phyloP scores from a whole-genome alignment of 1,140 invertebrate species.

The Diorhabda carinulata region DNA sequence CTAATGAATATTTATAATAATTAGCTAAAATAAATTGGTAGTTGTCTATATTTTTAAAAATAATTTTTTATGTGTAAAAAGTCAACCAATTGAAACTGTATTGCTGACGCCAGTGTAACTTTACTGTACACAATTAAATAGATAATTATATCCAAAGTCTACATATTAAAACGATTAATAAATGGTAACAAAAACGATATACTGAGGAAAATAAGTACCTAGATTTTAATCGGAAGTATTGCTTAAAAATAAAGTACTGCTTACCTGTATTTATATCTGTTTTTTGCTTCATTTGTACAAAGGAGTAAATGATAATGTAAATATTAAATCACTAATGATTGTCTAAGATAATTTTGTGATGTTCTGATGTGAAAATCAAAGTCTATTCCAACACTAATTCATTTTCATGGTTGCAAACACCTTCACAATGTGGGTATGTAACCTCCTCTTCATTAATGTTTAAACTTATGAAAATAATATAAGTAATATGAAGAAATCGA shows the following conservation, averaged over 20 bases:
- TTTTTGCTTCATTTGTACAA: neutral
- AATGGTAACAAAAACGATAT: too few species aligned
- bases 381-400: neutral
- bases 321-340: neutral
- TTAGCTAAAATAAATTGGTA: too few species aligned
- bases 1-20: too few species aligned
- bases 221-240: too few species aligned
- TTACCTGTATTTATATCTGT: neutral
- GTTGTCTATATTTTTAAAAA: too few species aligned
- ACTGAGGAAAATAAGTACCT: too few species aligned
- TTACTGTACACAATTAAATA: too few species aligned
- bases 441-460: neutral
- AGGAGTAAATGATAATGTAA: neutral
- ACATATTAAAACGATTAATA: too few species aligned
- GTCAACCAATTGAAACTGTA: too few species aligned
- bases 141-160: too few species aligned
- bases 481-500: neutral
- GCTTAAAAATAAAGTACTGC: neutral
- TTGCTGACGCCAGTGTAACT: too few species aligned
- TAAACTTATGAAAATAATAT: slow-evolving; percentile 3
- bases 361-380: neutral
- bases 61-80: too few species aligned
- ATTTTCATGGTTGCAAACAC: neutral
- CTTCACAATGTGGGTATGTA: slow-evolving; percentile 1
- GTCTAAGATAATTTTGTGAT: neutral